These are phyloP conservation scores for Ectemnius continuus DNA, from an alignment of 2,888 invertebrate species.

Conservation along the genomic window DNA sequence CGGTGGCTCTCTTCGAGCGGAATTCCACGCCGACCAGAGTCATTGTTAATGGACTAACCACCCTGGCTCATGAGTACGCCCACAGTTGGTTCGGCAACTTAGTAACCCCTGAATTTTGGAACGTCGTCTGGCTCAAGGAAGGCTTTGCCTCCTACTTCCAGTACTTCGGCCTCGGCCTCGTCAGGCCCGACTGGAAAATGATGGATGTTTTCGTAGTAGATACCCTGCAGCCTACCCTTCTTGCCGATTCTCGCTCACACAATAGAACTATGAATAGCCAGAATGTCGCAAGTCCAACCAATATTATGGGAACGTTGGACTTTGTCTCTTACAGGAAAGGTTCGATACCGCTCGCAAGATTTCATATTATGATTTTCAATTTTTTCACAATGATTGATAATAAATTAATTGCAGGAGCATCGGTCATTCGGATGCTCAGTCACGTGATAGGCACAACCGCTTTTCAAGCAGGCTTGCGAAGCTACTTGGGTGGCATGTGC, in stretches of 20 bases:
- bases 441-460: conserved; percentile 50
- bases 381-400: neutral
- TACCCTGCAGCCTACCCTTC: conserved; percentile 73
- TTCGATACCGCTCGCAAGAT: conserved; percentile 57
- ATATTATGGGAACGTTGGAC: conserved; percentile 81
- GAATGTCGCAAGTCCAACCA: conserved; percentile 79
- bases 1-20: conserved; percentile 50
- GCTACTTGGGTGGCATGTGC: conserved; percentile 62
- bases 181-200: conserved; percentile 71
- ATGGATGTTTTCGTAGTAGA: conserved; percentile 77
- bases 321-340: conserved; percentile 83
- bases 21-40: conserved; percentile 45
- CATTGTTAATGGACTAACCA: conserved; percentile 51
- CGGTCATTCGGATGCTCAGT: conserved; percentile 65
- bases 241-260: conserved; percentile 77
- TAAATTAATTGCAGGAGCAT: conserved; percentile 53
- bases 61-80: conserved; percentile 80
- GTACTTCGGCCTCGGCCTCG: conserved; percentile 64
- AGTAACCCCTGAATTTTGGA: conserved; percentile 75
- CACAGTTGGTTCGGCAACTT: conserved; percentile 80
- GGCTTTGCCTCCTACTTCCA: conserved; percentile 81
- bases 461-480: conserved; percentile 58
- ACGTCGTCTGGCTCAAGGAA: conserved; percentile 77
- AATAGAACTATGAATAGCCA: conserved; percentile 80
- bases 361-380: no score